Evolutionary conservation across 2,888 invertebrate species (phyloP), one percentile per base, ranked within the genome.

Genomic region (Spodoptera picta): DNA sequence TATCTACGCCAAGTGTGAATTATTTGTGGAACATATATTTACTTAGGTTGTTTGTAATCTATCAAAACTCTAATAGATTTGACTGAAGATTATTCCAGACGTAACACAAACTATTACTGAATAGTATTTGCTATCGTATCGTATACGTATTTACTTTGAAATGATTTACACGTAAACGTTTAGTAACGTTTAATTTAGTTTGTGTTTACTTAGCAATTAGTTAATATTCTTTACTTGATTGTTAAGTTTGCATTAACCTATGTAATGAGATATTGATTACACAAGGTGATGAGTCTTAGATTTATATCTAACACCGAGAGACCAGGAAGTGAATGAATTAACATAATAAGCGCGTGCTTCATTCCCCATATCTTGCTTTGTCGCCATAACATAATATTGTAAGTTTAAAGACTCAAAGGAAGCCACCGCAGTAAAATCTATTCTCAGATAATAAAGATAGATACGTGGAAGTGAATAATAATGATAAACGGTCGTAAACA

Each of bases 401-500:
- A 68, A 69, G 44, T 60, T 52, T 41, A 69, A 71, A 62, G 49
- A 80, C 75, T 75, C 65, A 79, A 77, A 86, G 87, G 86, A 89
- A 88, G 83, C 79, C 80, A 80, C 75, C 72, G 83, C 83, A 83
- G 83, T 88, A 84, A 89, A 89, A 81, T 88, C 90, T 92, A 92
- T 91, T 90, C 88, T 90, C 86, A 87, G 85, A 84, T 88, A 89
- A 88, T 84, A 85, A 86, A 84, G 65, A 83, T 79, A 60, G 57
- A 53, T 70, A 85, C 80, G 79, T 84, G 84, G 83, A 85, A 87
- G 82, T 83, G 81, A 85, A 81, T 78, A 83, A 78, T 83, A 84
- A 82, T 90, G 89, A 92, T 91, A 88, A 86, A 88, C 74, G 87
- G 83, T 75, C 90, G 86, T 93, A 93, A 93, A 93, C 89, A 91